Base-by-base conservation (phyloP, 2,113 vertebrate species). In the Vulpes vulpes region DNA sequence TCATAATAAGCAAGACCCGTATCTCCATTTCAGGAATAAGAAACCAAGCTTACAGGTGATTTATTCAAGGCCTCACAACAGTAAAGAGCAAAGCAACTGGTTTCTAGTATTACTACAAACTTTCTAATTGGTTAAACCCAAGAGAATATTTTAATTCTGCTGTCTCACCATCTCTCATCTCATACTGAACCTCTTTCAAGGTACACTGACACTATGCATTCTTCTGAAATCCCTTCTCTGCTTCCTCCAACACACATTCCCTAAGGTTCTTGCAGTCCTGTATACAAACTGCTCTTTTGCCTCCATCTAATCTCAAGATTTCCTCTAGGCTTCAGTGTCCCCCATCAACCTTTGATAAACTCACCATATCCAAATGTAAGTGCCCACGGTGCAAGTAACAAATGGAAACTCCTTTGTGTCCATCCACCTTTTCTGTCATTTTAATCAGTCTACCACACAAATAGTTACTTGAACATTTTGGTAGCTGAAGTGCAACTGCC, bases 11-110 rank as follows among this genome's bases (percentile, higher is more conserved):
- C 22, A 81, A 73, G 35, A 73, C 8, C 59, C 1, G 15, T 27
- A 71, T 27, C 59, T 93, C 67, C 30, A 64, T 35, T 93, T 92
- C 89, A 92, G 59, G 92, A 73, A 57, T 14, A 78, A 73, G 49
- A 74, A 84, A 69, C 78, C 30, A 83, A 76, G 23, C 11, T 86
- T 17, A 86, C 27, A 79, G 19, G 55, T 51, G 4, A 79, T 30
- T 74, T 92, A 91, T 55, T 74, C 20, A 79, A 67, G 51, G 19
- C 38, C 64, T 95, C 71, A 73, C 27, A 82, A 85, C 59, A 71
- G 0, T 20, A 94, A 89, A 57, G n/a, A 49, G 57, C 62, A 78
- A 91, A 79, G 23, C 38, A 96, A 80, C 65, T 60, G 2, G 35
- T 81, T 73, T 86, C 51, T 83, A 57, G 20, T 65, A 14, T 59